Percentiles rank a stretch among this genome's conserved stretches.
Evolutionary conservation across 2,797 vertebrate species (phyloP).

Genomic region (Pseudocheirus occidentalis): DNA sequence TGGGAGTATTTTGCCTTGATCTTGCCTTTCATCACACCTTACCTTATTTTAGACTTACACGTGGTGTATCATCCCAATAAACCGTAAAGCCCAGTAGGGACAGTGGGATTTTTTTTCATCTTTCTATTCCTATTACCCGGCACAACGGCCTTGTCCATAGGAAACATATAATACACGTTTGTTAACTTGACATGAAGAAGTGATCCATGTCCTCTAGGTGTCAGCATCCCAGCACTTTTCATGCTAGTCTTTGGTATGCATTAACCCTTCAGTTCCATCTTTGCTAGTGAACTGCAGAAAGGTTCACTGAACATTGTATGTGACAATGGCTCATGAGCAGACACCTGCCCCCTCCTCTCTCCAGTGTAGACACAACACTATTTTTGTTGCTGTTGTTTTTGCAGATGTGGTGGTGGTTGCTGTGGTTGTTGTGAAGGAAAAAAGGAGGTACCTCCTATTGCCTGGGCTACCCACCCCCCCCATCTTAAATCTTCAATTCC

Average conservation of each 20-base stretch:
- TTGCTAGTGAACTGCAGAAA: not conserved
- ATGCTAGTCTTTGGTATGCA: not conserved
- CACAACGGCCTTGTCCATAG: not conserved
- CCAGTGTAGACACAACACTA: not conserved
- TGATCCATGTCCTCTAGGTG: not conserved
- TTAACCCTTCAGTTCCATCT: not conserved
- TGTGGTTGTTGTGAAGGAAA: not conserved
- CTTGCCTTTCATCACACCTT: not conserved
- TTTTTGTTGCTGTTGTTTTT: not conserved
- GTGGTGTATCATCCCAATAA: not conserved
- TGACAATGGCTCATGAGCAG: not conserved
- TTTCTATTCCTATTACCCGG: not conserved
- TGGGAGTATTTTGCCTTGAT: not conserved
- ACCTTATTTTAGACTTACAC: not conserved
- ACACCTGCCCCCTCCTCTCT: not conserved
- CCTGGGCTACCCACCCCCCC: not conserved
- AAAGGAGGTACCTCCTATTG: not conserved
- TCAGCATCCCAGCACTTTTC: not conserved
- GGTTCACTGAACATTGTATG: not conserved
- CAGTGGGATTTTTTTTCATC: not conserved
- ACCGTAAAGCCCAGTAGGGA: not conserved
- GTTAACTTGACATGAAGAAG: not conserved
- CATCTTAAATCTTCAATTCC: conserved; percentile 32
- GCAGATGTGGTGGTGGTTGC: not conserved
- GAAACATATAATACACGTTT: not conserved